phyloP scores from a whole-genome alignment of 35 echinoderm and acorn worm species.

The Holothuria glaberrima region DNA sequence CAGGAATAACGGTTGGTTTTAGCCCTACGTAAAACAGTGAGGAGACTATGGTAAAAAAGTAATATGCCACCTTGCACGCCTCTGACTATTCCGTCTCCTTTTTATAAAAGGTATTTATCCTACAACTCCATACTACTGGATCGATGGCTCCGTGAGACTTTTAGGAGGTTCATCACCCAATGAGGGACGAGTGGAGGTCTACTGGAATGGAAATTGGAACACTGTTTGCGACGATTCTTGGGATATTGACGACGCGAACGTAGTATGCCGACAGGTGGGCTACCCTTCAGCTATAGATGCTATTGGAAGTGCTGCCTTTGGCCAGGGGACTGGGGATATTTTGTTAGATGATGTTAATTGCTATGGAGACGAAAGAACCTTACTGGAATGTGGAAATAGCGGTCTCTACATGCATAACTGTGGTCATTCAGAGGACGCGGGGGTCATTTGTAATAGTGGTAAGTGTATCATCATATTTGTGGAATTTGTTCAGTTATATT shows the following conservation, averaged over 20 bases:
- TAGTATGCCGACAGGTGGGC: conserved; percentile 22
- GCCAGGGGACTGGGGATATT: neutral
- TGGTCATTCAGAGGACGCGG: neutral
- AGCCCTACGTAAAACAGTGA: too few relatives aligned
- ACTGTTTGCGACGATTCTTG: conserved; percentile 15
- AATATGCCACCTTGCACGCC: too few relatives aligned
- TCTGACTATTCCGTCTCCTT: too few relatives aligned
- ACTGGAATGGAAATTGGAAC: neutral
- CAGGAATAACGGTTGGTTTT: too few relatives aligned
- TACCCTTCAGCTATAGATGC: neutral
- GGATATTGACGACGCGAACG: conserved; percentile 3
- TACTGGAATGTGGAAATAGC: neutral
- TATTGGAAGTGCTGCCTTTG: neutral
- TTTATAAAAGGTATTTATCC: too few relatives aligned
- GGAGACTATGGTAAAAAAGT: too few relatives aligned
- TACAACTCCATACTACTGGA: too few relatives aligned
- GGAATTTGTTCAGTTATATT: too few relatives aligned
- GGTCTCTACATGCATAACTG: neutral
- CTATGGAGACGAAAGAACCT: neutral
- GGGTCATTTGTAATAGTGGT: neutral
- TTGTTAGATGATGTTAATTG: neutral
- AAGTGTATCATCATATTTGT: too few relatives aligned
- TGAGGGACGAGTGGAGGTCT: conserved; percentile 18
- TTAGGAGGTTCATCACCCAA: neutral
- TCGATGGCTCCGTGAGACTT: neutral